phyloP scores from a whole-genome alignment of 1,140 invertebrate genomes.

The Tetragnatha versicolor region DNA sequence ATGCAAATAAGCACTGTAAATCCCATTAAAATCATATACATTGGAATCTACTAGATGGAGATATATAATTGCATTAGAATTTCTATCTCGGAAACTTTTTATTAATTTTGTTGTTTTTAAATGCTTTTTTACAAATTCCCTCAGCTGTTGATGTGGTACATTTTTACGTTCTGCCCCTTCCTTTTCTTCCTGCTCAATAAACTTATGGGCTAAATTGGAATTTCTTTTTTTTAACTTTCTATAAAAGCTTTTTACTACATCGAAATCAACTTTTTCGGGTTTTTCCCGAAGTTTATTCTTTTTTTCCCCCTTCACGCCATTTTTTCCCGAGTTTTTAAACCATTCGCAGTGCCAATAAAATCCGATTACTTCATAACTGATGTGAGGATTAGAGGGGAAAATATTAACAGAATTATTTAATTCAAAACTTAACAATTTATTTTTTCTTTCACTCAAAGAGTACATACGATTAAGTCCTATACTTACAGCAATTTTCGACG shows the following conservation, averaged over 20 bases:
- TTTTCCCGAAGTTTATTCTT: too few relatives aligned
- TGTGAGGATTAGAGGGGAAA: neutral
- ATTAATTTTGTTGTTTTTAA: neutral
- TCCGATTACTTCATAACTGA: neutral
- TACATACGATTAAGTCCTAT: neutral
- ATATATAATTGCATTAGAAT: neutral
- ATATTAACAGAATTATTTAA: neutral
- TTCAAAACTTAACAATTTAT: neutral
- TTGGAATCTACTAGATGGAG: neutral
- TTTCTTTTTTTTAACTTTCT: neutral
- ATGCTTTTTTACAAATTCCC: neutral
- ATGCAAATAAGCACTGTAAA: neutral
- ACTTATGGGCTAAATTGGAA: neutral
- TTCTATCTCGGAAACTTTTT: neutral
- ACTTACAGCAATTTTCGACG: neutral
- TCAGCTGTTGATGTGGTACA: neutral
- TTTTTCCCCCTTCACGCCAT: too few relatives aligned
- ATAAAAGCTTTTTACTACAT: neutral
- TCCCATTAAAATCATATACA: neutral
- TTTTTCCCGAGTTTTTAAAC: too few relatives aligned
- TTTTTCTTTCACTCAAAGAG: neutral
- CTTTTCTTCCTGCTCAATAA: neutral
- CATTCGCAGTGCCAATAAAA: neutral
- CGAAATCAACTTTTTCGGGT: neutral
- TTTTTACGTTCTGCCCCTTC: neutral